A percentile compares a stretch with the other conserved stretches of the same genome.
phyloP scores from a whole-genome alignment of 2,797 vertebrate species.

The Sebastes variabilis region DNA sequence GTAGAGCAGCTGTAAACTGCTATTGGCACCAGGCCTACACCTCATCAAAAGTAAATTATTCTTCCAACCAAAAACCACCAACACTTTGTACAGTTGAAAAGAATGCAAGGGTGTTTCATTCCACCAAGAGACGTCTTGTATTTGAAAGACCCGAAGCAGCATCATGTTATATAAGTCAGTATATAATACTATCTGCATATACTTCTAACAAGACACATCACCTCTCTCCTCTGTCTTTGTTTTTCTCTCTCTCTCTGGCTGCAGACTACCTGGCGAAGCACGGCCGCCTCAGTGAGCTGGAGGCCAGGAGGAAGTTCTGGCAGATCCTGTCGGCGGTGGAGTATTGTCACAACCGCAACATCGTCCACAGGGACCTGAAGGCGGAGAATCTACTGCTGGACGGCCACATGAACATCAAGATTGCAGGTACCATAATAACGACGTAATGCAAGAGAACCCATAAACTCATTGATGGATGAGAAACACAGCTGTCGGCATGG shows the following conservation, averaged over 20 bases:
- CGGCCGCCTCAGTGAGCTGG: conserved; percentile 92
- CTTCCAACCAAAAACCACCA: conserved; percentile 26
- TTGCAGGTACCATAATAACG: conserved; percentile 87
- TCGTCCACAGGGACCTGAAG: conserved; percentile 97
- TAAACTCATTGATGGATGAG: conserved; percentile 3
- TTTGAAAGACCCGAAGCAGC: not conserved
- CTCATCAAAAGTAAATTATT: conserved; percentile 53
- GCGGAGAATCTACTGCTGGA: conserved; percentile 97
- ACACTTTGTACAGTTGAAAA: not conserved
- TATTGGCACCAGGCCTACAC: conserved; percentile 31
- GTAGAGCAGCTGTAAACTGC: conserved; percentile 41
- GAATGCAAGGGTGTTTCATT: not conserved
- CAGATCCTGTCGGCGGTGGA: conserved; percentile 97
- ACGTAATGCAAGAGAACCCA: not conserved
- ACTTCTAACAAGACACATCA: conserved; percentile 21
- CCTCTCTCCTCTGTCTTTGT: conserved; percentile 15
- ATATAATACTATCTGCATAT: conserved; percentile 17
- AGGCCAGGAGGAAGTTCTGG: conserved; percentile 98
- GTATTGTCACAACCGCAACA: conserved; percentile 94
- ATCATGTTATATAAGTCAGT: conserved; percentile 20
- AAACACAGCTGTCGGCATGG: conserved; percentile 7
- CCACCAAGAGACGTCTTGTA: not conserved
- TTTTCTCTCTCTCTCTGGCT: conserved; percentile 25
- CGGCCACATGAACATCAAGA: conserved; percentile 99
- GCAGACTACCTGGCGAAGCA: conserved; percentile 97